Base-by-base conservation (phyloP, 2,888 invertebrate genomes). In the Scelioninae gen. 1 region DNA sequence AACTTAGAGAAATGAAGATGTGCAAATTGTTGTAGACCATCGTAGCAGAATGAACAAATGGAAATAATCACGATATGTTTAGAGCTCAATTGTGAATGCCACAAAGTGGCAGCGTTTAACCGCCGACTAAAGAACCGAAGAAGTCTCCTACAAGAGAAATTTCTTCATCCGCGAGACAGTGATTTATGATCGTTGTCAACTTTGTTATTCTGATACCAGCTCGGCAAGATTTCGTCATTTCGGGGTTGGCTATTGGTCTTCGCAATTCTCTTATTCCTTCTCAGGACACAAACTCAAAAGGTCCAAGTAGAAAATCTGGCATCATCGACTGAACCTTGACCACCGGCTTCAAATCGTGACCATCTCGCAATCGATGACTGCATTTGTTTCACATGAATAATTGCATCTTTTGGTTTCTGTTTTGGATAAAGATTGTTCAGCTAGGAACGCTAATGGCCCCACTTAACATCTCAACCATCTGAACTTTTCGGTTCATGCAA, bases 391-490 rank as follows among this genome's bases (percentile, higher is more conserved):
- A 40, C 49, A 56, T 69, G 62, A 62, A 65, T 76, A 53, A 76
- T 75, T 53, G 29, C 65, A n/a, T 31, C 58, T 63, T 53, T 23
- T 29, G 23, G 47, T 56, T 60, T 56, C 49, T 43, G 51, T 66
- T 58, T 53, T 34, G 47, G 23, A 23, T n/a, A 45, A 60, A 53
- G 38, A 68, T 60, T 83, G 85, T 76, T 58, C 75, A 78, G 51
- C 88, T 86, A 88, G 88, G 88, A 87, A 87, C 75, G 90, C 89
- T 92, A 92, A 92, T 92, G 91, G 92, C 87, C 89, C 92, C 91
- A 92, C 92, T 92, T 92, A 92, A 92, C 92, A 89, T 92, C 91
- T 91, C 91, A 91, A 91, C 88, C 91, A 87, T 86, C 51, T 51
- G 80, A 79, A 82, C 72, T 65, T 66, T 71, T 75, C 43, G 68